Conservation (phyloP, 2,888 invertebrate genomes). For the Invenusta paracnida region DNA sequence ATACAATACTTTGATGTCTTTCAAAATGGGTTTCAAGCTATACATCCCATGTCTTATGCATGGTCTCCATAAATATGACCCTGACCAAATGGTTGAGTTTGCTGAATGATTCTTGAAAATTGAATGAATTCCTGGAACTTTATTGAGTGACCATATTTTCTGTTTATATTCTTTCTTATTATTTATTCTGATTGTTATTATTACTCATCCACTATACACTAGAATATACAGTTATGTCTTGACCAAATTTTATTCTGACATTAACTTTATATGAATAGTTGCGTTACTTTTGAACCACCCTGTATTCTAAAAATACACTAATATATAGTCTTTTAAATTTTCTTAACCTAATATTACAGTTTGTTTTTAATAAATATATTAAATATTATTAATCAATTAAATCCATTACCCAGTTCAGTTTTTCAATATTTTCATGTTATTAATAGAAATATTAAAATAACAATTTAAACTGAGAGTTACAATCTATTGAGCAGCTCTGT, state of each 20-base stretch:
- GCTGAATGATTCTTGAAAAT: not conserved
- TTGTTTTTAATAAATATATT: not conserved
- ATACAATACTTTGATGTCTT: not conserved
- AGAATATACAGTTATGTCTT: too few species aligned
- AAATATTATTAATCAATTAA: too few species aligned
- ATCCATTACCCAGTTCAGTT: too few species aligned
- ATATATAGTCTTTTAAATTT: not conserved
- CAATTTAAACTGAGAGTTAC: too few species aligned
- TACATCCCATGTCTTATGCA: slow-evolving; percentile 6
- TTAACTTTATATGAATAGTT: not conserved
- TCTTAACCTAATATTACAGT: not conserved
- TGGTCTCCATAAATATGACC: slow-evolving; percentile 6
- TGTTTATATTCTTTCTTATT: slow-evolving; percentile 45
- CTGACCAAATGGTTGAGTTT: not conserved
- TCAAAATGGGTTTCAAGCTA: not conserved
- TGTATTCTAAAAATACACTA: not conserved
- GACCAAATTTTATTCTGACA: too few species aligned
- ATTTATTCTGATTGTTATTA: too few species aligned
- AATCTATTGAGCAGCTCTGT: too few species aligned
- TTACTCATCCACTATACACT: too few species aligned
- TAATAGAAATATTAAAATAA: too few species aligned
- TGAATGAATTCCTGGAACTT: too few species aligned
- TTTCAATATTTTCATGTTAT: too few species aligned
- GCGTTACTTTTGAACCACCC: not conserved
- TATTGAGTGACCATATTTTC: not conserved